Evolutionary conservation across 2,888 invertebrate genomes (phyloP).

Genomic region (Melanchra persicariae): DNA sequence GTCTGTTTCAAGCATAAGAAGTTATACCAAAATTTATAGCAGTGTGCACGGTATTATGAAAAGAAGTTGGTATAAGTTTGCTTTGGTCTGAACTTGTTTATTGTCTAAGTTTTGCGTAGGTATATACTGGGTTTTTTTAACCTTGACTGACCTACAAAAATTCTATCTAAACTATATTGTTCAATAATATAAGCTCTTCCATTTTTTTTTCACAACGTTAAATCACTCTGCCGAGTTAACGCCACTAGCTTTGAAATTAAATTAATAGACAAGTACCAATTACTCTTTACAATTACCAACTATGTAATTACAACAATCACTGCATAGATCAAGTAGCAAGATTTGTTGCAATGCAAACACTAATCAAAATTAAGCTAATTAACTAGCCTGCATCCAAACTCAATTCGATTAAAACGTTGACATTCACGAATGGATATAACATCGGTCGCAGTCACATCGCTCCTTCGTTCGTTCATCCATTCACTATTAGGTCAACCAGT

Average conservation of each 20-base stretch:
- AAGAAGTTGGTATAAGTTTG: slow-evolving; percentile 31
- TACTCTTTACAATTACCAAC: neutral
- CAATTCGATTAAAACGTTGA: slow-evolving; percentile 44
- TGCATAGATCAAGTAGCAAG: neutral
- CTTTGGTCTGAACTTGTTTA: slow-evolving; percentile 37
- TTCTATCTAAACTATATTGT: neutral
- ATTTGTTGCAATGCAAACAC: neutral
- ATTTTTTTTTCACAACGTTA: neutral
- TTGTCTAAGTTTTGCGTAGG: slow-evolving; percentile 25
- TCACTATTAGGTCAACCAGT: slow-evolving; percentile 66
- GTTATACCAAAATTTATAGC: slow-evolving; percentile 40
- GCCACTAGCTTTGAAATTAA: neutral
- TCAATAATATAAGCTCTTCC: no score
- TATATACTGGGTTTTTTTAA: neutral
- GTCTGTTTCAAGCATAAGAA: slow-evolving; percentile 45
- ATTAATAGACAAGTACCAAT: neutral
- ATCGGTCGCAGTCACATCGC: slow-evolving; percentile 24
- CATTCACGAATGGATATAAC: slow-evolving; percentile 25
- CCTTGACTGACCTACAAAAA: slow-evolving; percentile 6
- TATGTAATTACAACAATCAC: neutral
- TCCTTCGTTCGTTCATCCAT: slow-evolving; percentile 59
- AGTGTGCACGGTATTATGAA: slow-evolving; percentile 40
- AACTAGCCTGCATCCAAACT: slow-evolving; percentile 4
- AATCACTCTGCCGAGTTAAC: neutral
- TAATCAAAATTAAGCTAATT: slow-evolving; percentile 30